Evolutionary conservation across 2,113 vertebrate genomes (phyloP).

Genomic region (Tamias sibiricus): DNA sequence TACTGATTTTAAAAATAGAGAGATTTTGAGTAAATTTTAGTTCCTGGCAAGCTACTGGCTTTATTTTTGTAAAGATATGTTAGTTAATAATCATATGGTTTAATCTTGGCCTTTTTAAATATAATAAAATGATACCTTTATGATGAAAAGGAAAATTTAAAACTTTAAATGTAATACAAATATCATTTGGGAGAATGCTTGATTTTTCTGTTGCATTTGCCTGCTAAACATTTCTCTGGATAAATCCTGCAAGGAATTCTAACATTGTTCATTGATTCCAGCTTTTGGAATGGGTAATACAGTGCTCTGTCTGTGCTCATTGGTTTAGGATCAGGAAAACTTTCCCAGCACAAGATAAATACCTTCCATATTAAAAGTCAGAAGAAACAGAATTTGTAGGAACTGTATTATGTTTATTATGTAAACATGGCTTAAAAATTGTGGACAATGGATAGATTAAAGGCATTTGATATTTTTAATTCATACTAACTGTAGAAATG

Average conservation of each 20-base stretch:
- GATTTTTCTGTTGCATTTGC: slow-evolving; percentile 51
- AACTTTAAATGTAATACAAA: slow-evolving; percentile 19
- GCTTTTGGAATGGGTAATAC: neutral
- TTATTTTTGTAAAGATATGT: slow-evolving; percentile 77
- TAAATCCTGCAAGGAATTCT: slow-evolving; percentile 45
- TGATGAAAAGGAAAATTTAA: slow-evolving; percentile 42
- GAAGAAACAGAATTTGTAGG: slow-evolving; percentile 64
- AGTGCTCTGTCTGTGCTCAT: neutral
- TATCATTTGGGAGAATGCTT: slow-evolving; percentile 48
- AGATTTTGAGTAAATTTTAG: slow-evolving; percentile 60
- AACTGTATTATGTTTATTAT: slow-evolving; percentile 61
- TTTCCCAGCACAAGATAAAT: slow-evolving; percentile 25
- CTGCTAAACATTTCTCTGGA: slow-evolving; percentile 50
- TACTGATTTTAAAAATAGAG: slow-evolving; percentile 57
- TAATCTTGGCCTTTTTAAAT: slow-evolving; percentile 60
- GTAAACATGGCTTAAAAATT: slow-evolving; percentile 63
- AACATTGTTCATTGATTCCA: neutral
- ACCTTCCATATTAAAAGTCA: slow-evolving; percentile 45
- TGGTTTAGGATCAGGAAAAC: neutral
- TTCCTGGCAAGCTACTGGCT: slow-evolving; percentile 46
- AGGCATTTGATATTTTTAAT: slow-evolving; percentile 72
- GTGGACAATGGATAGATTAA: slow-evolving; percentile 61
- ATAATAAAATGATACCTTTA: slow-evolving; percentile 50
- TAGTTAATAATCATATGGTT: slow-evolving; percentile 32
- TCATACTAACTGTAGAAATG: slow-evolving; percentile 74